phyloP scores from a whole-genome alignment of 1,140 invertebrate species.

The Euwallacea fornicatus region DNA sequence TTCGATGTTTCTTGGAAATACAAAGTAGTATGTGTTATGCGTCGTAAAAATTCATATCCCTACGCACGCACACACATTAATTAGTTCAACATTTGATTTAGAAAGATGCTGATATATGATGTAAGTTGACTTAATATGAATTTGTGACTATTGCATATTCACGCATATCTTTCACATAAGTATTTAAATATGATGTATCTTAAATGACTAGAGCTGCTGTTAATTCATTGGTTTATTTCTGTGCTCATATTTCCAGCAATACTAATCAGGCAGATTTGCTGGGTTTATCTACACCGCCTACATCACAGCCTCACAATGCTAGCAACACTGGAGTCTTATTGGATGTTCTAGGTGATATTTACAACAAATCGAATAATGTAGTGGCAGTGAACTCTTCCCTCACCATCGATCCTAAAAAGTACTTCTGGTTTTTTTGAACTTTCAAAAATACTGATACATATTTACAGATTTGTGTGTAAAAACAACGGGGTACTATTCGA shows the following conservation, averaged over 20 bases:
- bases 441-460: constrained; percentile 1
- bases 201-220: neutral
- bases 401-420: constrained; percentile 41
- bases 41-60: too few species aligned
- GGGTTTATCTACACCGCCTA: constrained; percentile 79
- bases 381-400: constrained; percentile 51
- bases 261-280: constrained; percentile 79
- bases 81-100: too few species aligned
- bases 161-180: too few species aligned
- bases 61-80: too few species aligned
- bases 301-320: constrained; percentile 61
- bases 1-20: too few species aligned
- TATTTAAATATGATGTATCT: neutral
- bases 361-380: constrained; percentile 67
- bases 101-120: too few species aligned
- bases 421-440: constrained; percentile 11
- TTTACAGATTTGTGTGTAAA: constrained; percentile 89
- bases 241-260: constrained; percentile 48
- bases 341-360: constrained; percentile 90
- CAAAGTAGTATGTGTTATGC: too few species aligned
- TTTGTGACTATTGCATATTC: too few species aligned
- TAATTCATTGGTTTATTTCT: neutral
- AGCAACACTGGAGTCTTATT: constrained; percentile 75
- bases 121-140: too few species aligned
- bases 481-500: constrained; percentile 98